Percentiles rank a stretch among this genome's conserved stretches.
These are phyloP conservation scores for Okamejei kenojei DNA, from an alignment of 2,797 vertebrate species.

Conservation along the genomic window DNA sequence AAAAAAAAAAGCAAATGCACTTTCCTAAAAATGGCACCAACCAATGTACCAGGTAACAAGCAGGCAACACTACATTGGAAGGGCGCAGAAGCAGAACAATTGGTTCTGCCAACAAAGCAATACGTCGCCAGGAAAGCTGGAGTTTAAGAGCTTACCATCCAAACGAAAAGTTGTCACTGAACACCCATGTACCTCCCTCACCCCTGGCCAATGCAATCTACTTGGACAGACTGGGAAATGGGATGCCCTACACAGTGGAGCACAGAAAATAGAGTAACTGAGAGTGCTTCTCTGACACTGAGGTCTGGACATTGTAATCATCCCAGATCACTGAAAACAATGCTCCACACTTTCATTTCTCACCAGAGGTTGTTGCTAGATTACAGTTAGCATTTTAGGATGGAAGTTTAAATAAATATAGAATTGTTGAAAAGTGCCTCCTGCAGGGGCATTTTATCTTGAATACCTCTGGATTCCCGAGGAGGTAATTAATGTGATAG, in stretches of 20 bases:
- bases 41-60: background rate
- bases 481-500: background rate
- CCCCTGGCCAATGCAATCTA: background rate
- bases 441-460: background rate
- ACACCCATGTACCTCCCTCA: background rate
- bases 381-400: background rate
- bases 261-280: background rate
- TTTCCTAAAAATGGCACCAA: background rate
- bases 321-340: background rate
- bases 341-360: background rate
- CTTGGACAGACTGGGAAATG: background rate
- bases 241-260: background rate
- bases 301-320: background rate
- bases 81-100: background rate
- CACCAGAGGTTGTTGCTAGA: background rate
- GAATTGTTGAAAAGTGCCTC: conserved; percentile 4
- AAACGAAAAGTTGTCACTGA: background rate
- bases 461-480: background rate
- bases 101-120: conserved; percentile 7
- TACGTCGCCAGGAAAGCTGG: background rate
- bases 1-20: background rate
- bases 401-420: background rate
- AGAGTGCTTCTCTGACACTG: background rate
- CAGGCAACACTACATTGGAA: background rate
- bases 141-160: conserved; percentile 9